phyloP scores from a whole-genome alignment of 2,888 invertebrate species.

The Ariolimax columbianus region DNA sequence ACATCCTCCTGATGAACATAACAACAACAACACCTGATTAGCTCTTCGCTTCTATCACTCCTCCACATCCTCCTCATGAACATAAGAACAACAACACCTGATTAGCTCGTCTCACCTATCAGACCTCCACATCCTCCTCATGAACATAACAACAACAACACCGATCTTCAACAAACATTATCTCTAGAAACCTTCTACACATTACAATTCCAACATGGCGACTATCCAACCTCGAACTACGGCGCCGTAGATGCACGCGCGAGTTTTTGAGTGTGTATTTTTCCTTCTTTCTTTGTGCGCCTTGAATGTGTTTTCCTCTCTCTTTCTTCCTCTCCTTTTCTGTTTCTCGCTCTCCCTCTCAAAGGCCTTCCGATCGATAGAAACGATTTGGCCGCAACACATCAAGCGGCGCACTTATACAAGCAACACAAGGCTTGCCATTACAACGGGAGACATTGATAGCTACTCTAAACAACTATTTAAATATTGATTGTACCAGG shows the following conservation, averaged over 20 bases:
- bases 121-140: too few relatives aligned
- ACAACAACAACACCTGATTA: too few relatives aligned
- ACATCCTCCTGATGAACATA: too few relatives aligned
- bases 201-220: not conserved
- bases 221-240: not conserved
- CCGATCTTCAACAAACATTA: too few relatives aligned
- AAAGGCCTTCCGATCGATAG: not conserved
- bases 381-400: not conserved
- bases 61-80: too few relatives aligned
- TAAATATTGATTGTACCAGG: constrained; percentile 19
- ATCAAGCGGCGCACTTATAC: not conserved
- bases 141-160: not conserved
- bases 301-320: not conserved
- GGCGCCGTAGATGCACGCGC: constrained; percentile 9
- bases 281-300: too few relatives aligned
- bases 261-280: too few relatives aligned
- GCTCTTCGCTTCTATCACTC: too few relatives aligned
- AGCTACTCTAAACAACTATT: constrained; percentile 22
- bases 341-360: not conserved
- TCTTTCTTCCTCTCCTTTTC: not conserved
- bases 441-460: constrained; percentile 18
- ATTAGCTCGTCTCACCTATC: too few relatives aligned
- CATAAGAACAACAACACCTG: too few relatives aligned
- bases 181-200: too few relatives aligned
- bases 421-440: not conserved